A percentile compares a stretch with the other conserved stretches of the same genome.
Conservation (phyloP, 2,113 vertebrate genomes). For the Callaeas wilsoni region DNA sequence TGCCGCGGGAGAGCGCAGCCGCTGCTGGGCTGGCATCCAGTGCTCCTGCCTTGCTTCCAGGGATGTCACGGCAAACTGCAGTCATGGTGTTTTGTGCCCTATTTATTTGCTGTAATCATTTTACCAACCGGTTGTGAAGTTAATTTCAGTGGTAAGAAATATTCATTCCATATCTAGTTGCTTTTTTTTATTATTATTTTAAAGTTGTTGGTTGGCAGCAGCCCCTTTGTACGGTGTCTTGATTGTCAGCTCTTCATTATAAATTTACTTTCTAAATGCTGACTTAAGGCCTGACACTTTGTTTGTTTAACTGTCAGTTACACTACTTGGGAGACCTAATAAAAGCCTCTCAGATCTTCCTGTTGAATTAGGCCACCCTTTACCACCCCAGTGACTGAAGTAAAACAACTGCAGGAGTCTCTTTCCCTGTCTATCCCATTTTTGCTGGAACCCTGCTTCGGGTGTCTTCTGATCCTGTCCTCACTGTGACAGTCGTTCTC, state of each 20-base stretch:
- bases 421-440: background rate
- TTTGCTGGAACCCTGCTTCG: background rate
- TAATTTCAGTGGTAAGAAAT: slow-evolving; percentile 7
- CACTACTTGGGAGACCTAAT: slow-evolving; percentile 37
- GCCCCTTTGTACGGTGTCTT: background rate
- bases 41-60: background rate
- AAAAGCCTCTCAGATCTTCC: slow-evolving; percentile 57
- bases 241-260: slow-evolving; percentile 58
- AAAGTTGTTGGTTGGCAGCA: background rate
- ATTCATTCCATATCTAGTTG: background rate
- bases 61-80: background rate
- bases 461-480: background rate
- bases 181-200: background rate
- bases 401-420: background rate
- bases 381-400: background rate
- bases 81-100: background rate
- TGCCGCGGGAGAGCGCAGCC: background rate
- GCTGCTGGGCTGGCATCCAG: background rate
- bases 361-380: slow-evolving; percentile 54
- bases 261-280: slow-evolving; percentile 59
- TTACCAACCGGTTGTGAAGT: background rate
- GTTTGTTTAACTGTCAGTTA: slow-evolving; percentile 61
- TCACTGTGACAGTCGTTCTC: background rate
- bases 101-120: slow-evolving; percentile 10
- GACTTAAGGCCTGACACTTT: slow-evolving; percentile 52